Evolutionary conservation across 2,113 vertebrate genomes (phyloP).

Genomic region (Asarcornis scutulata): DNA sequence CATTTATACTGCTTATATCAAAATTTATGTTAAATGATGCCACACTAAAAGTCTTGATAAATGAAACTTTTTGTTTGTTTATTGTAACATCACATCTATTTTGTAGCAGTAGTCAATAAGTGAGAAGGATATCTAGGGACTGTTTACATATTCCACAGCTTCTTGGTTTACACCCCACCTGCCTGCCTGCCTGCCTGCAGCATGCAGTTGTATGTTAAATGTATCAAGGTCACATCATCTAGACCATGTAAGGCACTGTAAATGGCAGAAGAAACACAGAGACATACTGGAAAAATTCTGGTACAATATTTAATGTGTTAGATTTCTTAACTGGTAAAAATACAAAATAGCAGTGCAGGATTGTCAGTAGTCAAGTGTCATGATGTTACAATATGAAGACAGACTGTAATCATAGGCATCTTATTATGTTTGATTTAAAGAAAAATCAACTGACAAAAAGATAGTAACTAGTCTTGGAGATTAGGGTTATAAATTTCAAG

Average conservation of each 20-base stretch:
- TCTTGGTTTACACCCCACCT: no score
- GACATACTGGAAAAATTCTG: neutral
- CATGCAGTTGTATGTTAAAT: neutral
- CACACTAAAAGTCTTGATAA: neutral
- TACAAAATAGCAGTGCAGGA: neutral
- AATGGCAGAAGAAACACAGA: neutral
- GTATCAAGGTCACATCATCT: neutral
- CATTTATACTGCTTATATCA: neutral
- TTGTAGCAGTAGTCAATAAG: neutral
- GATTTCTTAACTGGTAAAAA: neutral
- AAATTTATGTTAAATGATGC: neutral
- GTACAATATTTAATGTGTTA: neutral
- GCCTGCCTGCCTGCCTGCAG: neutral
- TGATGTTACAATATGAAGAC: neutral
- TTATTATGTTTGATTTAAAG: neutral
- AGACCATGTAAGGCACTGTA: neutral
- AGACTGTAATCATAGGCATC: neutral
- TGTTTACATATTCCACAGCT: neutral
- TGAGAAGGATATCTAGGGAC: neutral
- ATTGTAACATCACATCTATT: neutral
- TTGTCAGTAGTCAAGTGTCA: neutral
- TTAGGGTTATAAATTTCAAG: neutral
- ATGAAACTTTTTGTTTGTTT: neutral
- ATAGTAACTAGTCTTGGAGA: neutral
- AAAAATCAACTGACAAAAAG: neutral